A percentile compares a stretch with the other conserved stretches of the same genome.
These are phyloP conservation scores for Carcinoscorpius rotundicauda DNA, from an alignment of 1,140 invertebrate species.

Conservation along the genomic window DNA sequence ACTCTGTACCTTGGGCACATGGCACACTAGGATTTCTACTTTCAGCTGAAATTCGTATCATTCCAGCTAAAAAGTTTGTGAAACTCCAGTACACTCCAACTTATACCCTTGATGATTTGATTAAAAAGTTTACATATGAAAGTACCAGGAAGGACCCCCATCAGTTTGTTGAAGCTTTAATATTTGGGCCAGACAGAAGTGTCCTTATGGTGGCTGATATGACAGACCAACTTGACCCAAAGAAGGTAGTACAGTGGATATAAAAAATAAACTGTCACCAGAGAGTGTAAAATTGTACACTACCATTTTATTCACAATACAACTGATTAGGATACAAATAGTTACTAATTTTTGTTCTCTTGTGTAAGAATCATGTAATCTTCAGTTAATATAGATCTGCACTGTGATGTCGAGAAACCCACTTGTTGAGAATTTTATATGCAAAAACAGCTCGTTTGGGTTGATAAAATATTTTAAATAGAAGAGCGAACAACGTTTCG, in stretches of 20 bases:
- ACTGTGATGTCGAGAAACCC: too few relatives aligned
- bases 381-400: too few relatives aligned
- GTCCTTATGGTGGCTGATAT: slow-evolving; percentile 64
- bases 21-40: slow-evolving; percentile 74
- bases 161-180: slow-evolving; percentile 62
- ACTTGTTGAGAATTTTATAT: too few relatives aligned
- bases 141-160: slow-evolving; percentile 41
- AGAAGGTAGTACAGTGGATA: slow-evolving; percentile 39
- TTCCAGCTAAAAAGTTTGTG: slow-evolving; percentile 49
- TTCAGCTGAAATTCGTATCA: slow-evolving; percentile 57
- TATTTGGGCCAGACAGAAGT: slow-evolving; percentile 48
- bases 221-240: slow-evolving; percentile 40
- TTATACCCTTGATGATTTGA: slow-evolving; percentile 36
- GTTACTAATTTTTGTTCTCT: too few relatives aligned
- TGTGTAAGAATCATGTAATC: too few relatives aligned
- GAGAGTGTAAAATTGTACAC: too few relatives aligned
- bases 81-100: slow-evolving; percentile 52
- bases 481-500: too few relatives aligned
- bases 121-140: slow-evolving; percentile 39
- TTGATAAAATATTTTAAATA: too few relatives aligned
- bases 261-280: too few relatives aligned
- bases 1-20: slow-evolving; percentile 70
- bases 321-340: too few relatives aligned
- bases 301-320: too few relatives aligned
- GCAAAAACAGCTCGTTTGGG: too few relatives aligned